Base-by-base conservation (phyloP, 2,113 vertebrate genomes). In the Zootoca vivipara region DNA sequence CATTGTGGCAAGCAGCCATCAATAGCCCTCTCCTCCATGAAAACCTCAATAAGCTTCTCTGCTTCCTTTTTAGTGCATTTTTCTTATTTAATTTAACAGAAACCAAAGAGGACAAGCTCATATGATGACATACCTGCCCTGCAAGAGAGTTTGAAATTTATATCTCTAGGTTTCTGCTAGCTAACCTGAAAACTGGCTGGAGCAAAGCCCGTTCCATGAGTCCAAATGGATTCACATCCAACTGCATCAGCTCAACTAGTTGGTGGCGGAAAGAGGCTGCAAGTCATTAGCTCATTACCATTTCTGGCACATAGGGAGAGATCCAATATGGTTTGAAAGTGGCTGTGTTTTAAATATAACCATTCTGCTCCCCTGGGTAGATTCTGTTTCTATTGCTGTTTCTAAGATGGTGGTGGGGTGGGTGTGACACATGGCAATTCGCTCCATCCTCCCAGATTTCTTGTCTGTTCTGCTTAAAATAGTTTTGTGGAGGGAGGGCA, bases 321-420 rank as follows among this genome's bases (percentile, higher is more conserved):
- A 78, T 78, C 40, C 15, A 78, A 67, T 85, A 62, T 58, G 46
- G 42, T 58, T 84, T 78, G 82, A 84, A 70, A 79, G 33, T 62
- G 87, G 33, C 38, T 89, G 65, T 62, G 73, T 20, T 89, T 88
- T 84, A 83, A 78, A 89, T 72, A 84, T 70, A 70, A 78, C 64
- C 65, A 84, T 42, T 40, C 46, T 78, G 65, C 10, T 84, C 82
- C 65, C 52, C 6, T 84, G 82, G 87, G 46, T 69, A 16, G 62
- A 46, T 72, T 78, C 82, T 58, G 6, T 89, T 62, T 58, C 40
- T 1, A 58, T 7, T 30, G 65, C 33, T 84, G 28, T 67, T 78
- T 84, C 42, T 26, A 84, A 84, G 64, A 40, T 79, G 65, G 33
- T 82, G 46, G 78, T 64, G 42, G 58, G 3, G 58, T 62, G 58